Conservation (phyloP, 2,797 vertebrate species). For the Podarcis siculus region DNA sequence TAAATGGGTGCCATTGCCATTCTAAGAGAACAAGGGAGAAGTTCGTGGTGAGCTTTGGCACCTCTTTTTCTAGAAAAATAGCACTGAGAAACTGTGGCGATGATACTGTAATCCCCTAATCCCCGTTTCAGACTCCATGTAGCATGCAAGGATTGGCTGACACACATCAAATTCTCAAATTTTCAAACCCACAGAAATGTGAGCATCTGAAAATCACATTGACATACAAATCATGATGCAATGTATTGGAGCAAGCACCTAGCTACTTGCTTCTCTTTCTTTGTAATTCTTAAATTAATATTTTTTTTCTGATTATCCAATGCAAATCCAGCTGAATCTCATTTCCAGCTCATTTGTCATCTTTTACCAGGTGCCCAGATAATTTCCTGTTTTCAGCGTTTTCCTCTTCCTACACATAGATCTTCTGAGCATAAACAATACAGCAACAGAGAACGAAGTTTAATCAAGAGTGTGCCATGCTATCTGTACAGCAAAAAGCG, state of each 20-base stretch:
- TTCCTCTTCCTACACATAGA: not conserved
- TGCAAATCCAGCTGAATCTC: slow-evolving; percentile 5
- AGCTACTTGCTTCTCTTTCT: not conserved
- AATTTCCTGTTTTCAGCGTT: slow-evolving; percentile 3
- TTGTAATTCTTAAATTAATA: not conserved
- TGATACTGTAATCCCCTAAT: not conserved
- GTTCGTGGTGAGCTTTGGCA: no score
- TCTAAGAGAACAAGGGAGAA: no score
- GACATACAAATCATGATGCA: not conserved
- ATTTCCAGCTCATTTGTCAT: not conserved
- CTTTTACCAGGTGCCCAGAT: slow-evolving; percentile 12
- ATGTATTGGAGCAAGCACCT: not conserved
- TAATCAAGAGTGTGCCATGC: slow-evolving; percentile 20
- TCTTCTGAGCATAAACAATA: not conserved
- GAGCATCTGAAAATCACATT: not conserved
- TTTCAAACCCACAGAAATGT: not conserved
- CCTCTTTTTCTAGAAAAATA: not conserved
- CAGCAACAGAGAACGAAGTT: slow-evolving; percentile 24
- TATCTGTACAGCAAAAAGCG: slow-evolving; percentile 32
- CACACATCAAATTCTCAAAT: not conserved
- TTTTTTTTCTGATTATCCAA: not conserved
- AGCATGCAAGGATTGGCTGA: not conserved
- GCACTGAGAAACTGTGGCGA: not conserved
- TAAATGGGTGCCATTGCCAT: no score
- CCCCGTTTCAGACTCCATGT: not conserved